Conservation (phyloP, 2,888 invertebrate species). For the Calephelis perditalis region DNA sequence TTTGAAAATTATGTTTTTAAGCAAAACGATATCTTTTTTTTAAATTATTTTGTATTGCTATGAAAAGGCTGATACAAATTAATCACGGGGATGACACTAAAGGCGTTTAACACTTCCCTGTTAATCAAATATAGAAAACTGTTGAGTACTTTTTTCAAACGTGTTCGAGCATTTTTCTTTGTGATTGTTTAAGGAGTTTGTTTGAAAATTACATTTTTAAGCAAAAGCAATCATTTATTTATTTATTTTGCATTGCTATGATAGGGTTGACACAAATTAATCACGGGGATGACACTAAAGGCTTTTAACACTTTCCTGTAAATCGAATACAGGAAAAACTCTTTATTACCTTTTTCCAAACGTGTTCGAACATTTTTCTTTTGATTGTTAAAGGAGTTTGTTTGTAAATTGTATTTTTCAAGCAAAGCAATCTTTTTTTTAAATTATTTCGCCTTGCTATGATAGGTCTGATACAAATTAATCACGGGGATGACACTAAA, state of each 20-base stretch:
- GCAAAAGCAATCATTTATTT: too few relatives aligned
- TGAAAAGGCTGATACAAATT: constrained; percentile 69
- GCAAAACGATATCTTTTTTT: too few relatives aligned
- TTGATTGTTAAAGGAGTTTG: too few relatives aligned
- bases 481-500: constrained; percentile 70
- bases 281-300: constrained; percentile 69
- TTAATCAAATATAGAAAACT: constrained; percentile 28
- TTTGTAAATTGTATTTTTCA: too few relatives aligned
- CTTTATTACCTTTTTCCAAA: constrained; percentile 20
- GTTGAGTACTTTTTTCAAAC: constrained; percentile 19
- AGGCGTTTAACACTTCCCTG: constrained; percentile 69
- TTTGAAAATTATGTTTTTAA: too few relatives aligned
- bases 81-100: constrained; percentile 71
- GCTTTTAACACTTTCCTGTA: constrained; percentile 65
- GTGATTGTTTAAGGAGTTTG: too few relatives aligned
- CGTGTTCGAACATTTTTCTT: too few relatives aligned
- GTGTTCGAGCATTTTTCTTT: too few relatives aligned
- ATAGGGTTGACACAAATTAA: constrained; percentile 70
- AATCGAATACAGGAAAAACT: constrained; percentile 28
- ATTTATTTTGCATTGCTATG: constrained; percentile 57
- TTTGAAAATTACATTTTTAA: too few relatives aligned
- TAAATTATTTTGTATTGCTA: constrained; percentile 67
- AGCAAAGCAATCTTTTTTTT: too few relatives aligned
- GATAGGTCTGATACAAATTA: constrained; percentile 70
- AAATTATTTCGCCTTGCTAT: constrained; percentile 67